phyloP scores from a whole-genome alignment of 2,113 vertebrate genomes.

The Eulemur macaco region DNA sequence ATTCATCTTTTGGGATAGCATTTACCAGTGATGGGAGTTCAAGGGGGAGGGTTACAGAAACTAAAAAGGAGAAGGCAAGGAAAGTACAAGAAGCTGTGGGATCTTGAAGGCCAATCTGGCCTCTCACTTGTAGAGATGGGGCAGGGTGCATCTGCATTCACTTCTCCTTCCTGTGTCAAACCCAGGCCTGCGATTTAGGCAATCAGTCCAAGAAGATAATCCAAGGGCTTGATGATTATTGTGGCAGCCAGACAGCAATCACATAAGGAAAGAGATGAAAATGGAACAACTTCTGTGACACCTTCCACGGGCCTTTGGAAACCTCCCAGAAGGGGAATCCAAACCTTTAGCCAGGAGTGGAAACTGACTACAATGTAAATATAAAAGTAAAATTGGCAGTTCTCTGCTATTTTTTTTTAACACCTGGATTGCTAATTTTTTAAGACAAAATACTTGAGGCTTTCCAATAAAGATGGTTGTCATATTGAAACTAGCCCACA shows the following conservation, averaged over 20 bases:
- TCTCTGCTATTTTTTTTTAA: not conserved
- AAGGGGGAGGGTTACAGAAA: not conserved
- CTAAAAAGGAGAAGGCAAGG: not conserved
- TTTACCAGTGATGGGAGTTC: not conserved
- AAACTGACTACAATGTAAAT: not conserved
- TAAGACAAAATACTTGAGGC: not conserved
- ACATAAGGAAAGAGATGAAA: not conserved
- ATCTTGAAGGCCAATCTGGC: not conserved
- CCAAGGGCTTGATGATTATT: not conserved
- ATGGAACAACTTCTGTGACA: not conserved
- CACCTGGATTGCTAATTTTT: slow-evolving; percentile 16
- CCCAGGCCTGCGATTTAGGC: slow-evolving; percentile 65
- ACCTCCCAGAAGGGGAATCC: not conserved
- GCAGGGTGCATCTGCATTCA: not conserved
- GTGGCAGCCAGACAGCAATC: not conserved
- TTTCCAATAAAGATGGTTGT: slow-evolving; percentile 46
- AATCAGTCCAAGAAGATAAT: slow-evolving; percentile 36
- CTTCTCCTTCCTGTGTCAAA: slow-evolving; percentile 38
- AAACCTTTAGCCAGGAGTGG: not conserved
- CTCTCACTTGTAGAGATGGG: not conserved
- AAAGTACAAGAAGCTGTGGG: not conserved
- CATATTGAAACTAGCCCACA: not conserved
- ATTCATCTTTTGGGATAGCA: not conserved
- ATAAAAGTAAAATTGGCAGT: not conserved
- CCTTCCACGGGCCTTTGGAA: not conserved